Evolutionary conservation across 2,113 vertebrate species (phyloP).

Genomic region (Aramus guarauna): DNA sequence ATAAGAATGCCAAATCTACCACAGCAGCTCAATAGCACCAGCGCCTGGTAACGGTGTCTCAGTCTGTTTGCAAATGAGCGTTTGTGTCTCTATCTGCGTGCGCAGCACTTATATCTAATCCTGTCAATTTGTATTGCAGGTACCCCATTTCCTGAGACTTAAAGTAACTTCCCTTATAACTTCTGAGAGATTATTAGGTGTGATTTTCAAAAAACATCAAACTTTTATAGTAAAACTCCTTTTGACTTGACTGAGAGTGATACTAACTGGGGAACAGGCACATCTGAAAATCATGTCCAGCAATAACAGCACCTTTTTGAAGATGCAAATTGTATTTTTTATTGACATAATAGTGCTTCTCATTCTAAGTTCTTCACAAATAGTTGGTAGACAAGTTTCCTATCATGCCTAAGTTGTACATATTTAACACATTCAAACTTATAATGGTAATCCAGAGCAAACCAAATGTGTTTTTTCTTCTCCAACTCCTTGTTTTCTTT

Average conservation of each 20-base stretch:
- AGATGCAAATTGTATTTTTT: neutral
- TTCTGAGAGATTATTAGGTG: neutral
- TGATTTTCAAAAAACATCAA: neutral
- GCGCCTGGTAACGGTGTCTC: rapidly evolving
- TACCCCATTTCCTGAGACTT: neutral
- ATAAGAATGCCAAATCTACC: neutral
- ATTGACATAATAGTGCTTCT: neutral
- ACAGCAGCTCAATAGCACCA: conserved; percentile 13
- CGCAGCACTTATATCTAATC: neutral
- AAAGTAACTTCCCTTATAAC: neutral
- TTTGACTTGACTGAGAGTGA: neutral
- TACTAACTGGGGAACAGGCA: neutral
- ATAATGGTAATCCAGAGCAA: neutral
- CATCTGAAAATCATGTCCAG: neutral
- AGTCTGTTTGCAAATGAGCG: neutral
- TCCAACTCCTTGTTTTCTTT: neutral
- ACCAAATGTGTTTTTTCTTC: neutral
- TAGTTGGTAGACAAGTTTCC: neutral
- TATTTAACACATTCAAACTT: neutral
- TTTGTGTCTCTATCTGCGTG: neutral
- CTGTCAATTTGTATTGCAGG: neutral
- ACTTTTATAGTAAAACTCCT: neutral
- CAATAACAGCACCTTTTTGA: neutral
- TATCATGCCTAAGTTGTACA: neutral
- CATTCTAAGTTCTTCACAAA: neutral